Conservation (phyloP, 30 jellyfish, hydroid and myxozoan species). For the Hydractinia echinata region DNA sequence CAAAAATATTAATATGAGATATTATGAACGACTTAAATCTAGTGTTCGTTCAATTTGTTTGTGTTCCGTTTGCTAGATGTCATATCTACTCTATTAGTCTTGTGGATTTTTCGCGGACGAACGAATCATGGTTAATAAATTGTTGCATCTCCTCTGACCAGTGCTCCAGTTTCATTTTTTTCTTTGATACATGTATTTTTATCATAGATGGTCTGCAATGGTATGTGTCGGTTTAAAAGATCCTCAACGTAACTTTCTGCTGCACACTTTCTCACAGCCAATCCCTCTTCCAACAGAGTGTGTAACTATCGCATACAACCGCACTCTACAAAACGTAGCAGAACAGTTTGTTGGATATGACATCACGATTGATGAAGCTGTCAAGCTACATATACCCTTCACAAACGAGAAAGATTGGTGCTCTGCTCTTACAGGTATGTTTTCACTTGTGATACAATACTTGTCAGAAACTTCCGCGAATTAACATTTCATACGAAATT, state of each 20-base stretch:
- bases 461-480: background rate
- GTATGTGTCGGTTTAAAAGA: constrained; percentile 54
- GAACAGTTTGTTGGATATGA: constrained; percentile 33
- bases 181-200: background rate
- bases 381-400: constrained; percentile 47
- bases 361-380: constrained; percentile 61
- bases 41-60: too few species aligned
- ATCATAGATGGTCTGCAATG: constrained; percentile 73
- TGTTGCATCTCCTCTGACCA: too few species aligned
- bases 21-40: too few species aligned
- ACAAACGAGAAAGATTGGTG: constrained; percentile 80
- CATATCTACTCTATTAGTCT: too few species aligned
- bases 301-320: constrained; percentile 51
- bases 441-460: background rate
- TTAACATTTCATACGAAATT: background rate
- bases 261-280: constrained; percentile 73
- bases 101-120: too few species aligned
- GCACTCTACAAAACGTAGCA: constrained; percentile 26
- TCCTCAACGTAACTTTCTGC: constrained; percentile 25
- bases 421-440: constrained; percentile 58
- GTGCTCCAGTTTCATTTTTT: too few species aligned
- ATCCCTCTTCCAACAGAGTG: constrained; percentile 59
- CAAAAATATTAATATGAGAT: too few species aligned
- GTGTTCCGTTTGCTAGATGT: too few species aligned
- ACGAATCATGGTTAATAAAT: too few species aligned